Base-by-base conservation (phyloP, 2,797 vertebrate species). In the Diglossa cyanea region DNA sequence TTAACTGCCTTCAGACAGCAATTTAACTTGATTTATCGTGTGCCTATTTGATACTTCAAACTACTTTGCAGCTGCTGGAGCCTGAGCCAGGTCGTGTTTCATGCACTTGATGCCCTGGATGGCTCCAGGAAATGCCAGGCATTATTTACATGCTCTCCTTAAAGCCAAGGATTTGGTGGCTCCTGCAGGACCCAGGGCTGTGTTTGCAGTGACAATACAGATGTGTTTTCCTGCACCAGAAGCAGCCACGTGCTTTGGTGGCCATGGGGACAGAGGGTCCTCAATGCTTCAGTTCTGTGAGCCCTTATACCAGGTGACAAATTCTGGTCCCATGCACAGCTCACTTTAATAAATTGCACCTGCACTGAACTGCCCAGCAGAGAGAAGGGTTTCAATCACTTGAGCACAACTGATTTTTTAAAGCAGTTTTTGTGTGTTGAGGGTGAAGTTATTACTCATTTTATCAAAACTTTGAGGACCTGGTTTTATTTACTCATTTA, bases 211-310 rank as follows among this genome's bases (percentile, higher is more conserved):
- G 26, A 23, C 48, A 37, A 31, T 4, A 21, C 31, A 6, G 83
- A 17, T 0, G 1, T 13, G 2, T 9, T 11, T 24, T 9, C 51
- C 65, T 17, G 37, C 4, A 18, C 14, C 11, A 65, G 65, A 7
- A 26, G 68, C 44, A n/a, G 48, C 61, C 3, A 5, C 1, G 0
- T 7, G 40, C 20, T 39, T 10, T 3, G 31, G 3, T 24, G 23
- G 68, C 68, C 35, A 4, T 0, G 47, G 50, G 39, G 35, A 37
- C 42, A 30, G 72, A 5, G 37, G 16, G 35, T 14, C 53, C n/a
- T 4, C 17, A 10, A 0, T 0, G 48, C 44, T 20, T 11, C 33
- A 8, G 53, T 5, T 5, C 65, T 42, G 55, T 0, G 3, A 58
- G 70, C 37, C 72, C 74, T 37, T 3, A 5, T 0, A 5, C 0